phyloP scores from a whole-genome alignment of 1,140 invertebrate genomes.

The Watersipora subatra region DNA sequence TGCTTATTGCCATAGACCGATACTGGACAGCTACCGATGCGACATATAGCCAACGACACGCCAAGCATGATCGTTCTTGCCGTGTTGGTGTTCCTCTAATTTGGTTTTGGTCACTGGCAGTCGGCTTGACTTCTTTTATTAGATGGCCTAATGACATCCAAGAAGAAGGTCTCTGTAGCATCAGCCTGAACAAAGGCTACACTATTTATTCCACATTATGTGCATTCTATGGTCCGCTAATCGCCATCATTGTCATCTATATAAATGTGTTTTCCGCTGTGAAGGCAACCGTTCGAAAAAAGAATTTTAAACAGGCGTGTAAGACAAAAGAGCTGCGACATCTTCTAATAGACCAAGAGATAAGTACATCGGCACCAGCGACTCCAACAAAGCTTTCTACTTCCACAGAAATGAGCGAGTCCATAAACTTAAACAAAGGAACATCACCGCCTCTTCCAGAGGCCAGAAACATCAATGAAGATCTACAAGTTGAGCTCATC shows the following conservation, averaged over 20 bases:
- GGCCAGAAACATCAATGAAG: neutral
- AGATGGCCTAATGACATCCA: too few relatives aligned
- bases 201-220: slow-evolving; percentile 38
- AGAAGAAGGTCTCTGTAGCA: slow-evolving; percentile 32
- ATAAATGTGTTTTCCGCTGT: slow-evolving; percentile 36
- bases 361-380: too few relatives aligned
- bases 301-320: slow-evolving; percentile 22
- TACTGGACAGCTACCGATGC: slow-evolving; percentile 92
- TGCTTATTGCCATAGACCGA: slow-evolving; percentile 83
- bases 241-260: slow-evolving; percentile 37
- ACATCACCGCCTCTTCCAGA: too few relatives aligned
- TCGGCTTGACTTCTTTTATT: too few relatives aligned
- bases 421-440: too few relatives aligned
- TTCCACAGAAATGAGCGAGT: too few relatives aligned
- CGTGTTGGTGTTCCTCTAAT: slow-evolving; percentile 68
- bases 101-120: too few relatives aligned
- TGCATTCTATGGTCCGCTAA: slow-evolving; percentile 37
- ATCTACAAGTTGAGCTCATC: neutral
- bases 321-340: too few relatives aligned
- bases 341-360: too few relatives aligned
- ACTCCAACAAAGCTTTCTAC: too few relatives aligned
- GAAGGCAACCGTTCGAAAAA: slow-evolving; percentile 29
- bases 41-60: slow-evolving; percentile 71
- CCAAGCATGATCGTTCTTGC: slow-evolving; percentile 78
- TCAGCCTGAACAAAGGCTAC: slow-evolving; percentile 34